phyloP scores from a whole-genome alignment of 2,888 invertebrate genomes.

The Eupithecia centaureata region DNA sequence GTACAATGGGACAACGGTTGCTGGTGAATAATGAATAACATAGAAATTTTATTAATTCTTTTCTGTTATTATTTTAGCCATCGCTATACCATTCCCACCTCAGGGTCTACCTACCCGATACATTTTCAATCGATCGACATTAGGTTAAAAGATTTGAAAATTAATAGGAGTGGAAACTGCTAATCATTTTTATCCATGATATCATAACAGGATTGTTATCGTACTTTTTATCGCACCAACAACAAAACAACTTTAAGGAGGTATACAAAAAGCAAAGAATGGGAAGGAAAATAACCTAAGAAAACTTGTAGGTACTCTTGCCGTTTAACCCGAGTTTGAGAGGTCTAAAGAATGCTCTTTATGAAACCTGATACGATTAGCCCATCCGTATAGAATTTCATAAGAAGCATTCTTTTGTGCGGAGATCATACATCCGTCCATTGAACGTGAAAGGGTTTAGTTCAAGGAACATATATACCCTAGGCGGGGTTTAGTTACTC shows the following conservation, averaged over 20 bases:
- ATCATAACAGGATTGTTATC: no score
- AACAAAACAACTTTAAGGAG: no score
- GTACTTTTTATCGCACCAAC: no score
- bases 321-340: conserved; percentile 19
- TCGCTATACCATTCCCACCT: not conserved
- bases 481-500: not conserved
- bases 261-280: no score
- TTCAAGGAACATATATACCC: no score
- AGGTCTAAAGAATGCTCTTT: conserved; percentile 1
- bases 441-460: not conserved
- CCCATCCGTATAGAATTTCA: conserved; percentile 18
- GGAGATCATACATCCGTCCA: conserved; percentile 1
- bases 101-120: no score
- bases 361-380: not conserved
- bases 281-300: not conserved
- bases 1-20: no score
- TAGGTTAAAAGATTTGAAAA: no score
- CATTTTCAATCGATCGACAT: no score
- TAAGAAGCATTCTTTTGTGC: conserved; percentile 20
- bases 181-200: no score
- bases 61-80: not conserved
- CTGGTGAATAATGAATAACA: not conserved
- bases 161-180: no score
- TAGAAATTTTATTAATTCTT: not conserved
- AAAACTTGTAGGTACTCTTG: not conserved